These are phyloP conservation scores for Allacma fusca DNA, from an alignment of 2,888 invertebrate species.

Conservation along the genomic window DNA sequence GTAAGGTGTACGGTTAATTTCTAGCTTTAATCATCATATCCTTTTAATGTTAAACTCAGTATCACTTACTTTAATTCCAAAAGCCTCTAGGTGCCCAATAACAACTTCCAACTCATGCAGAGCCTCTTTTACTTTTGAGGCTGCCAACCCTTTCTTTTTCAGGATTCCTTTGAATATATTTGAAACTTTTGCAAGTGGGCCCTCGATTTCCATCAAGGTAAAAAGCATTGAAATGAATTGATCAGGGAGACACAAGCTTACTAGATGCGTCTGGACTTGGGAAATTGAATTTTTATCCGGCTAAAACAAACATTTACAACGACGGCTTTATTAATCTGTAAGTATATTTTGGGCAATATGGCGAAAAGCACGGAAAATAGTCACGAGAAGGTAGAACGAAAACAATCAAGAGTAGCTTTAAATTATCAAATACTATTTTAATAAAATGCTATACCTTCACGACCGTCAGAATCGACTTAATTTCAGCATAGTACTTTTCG, in stretches of 20 bases:
- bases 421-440: no score
- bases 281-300: constrained; percentile 74
- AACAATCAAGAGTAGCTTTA: no score
- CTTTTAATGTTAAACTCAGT: not conserved
- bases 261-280: constrained; percentile 76
- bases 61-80: constrained; percentile 76
- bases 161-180: constrained; percentile 73
- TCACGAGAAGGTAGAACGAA: no score
- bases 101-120: constrained; percentile 79
- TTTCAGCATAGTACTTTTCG: constrained; percentile 65
- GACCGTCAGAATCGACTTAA: constrained; percentile 63
- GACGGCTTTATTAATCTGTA: not conserved
- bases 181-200: constrained; percentile 70
- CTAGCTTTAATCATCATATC: no score
- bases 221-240: constrained; percentile 72
- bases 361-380: no score
- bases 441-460: constrained; percentile 60
- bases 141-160: constrained; percentile 75
- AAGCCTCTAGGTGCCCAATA: constrained; percentile 73
- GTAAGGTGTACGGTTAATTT: no score
- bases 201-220: constrained; percentile 75
- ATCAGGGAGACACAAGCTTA: constrained; percentile 74
- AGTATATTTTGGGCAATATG: no score
- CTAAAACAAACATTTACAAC: constrained; percentile 62
- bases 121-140: constrained; percentile 74